Evolutionary conservation across 2,888 invertebrate genomes (phyloP).

Genomic region (Ceriagrion tenellum): DNA sequence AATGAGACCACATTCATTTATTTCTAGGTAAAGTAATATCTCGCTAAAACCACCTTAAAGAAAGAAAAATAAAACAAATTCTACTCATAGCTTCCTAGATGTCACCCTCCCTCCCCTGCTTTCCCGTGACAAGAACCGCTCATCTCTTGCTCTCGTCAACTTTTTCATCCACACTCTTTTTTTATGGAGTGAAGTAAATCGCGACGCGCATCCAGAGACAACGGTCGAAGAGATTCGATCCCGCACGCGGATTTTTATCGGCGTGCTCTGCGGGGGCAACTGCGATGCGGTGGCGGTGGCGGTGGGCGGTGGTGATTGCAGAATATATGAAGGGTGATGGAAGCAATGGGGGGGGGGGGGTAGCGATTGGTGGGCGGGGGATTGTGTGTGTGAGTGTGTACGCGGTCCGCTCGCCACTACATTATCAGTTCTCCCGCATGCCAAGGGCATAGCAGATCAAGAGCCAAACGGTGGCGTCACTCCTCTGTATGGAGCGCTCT

Average conservation of each 20-base stretch:
- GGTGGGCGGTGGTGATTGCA: background rate
- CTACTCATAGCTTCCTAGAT: background rate
- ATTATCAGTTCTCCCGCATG: background rate
- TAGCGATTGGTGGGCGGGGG: background rate
- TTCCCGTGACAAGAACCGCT: background rate
- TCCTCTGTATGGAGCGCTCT: background rate
- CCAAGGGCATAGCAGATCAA: background rate
- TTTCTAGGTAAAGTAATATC: no score
- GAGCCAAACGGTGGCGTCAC: constrained; percentile 21
- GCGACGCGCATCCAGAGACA: background rate
- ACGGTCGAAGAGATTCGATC: background rate
- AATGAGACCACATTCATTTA: no score
- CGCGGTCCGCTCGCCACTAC: background rate
- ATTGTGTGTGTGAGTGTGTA: background rate
- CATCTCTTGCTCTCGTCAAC: background rate
- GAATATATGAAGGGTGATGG: background rate
- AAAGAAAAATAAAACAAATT: background rate
- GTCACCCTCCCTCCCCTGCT: background rate
- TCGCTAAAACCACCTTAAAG: no score
- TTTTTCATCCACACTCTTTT: background rate
- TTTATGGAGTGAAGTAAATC: background rate
- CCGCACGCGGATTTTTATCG: background rate
- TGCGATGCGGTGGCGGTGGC: background rate
- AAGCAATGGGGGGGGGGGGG: background rate
- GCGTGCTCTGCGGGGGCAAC: background rate